A percentile compares a stretch with the other conserved stretches of the same genome.
These are phyloP conservation scores for Prunella fulvescens DNA, from an alignment of 2,113 vertebrate species.

Conservation along the genomic window DNA sequence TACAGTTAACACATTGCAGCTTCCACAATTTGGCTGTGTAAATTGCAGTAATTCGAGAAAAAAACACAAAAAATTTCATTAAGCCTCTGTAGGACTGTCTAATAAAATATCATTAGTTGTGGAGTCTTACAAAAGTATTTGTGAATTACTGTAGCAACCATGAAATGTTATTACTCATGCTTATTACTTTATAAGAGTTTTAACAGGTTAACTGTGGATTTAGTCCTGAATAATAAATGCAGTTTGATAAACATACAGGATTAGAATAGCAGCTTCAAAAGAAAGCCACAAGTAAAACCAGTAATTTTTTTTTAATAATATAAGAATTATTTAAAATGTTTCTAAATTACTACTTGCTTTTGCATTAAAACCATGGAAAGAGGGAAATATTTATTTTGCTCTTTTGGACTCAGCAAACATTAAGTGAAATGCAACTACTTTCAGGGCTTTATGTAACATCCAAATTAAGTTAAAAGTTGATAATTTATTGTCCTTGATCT, in stretches of 20 bases:
- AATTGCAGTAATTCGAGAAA: neutral
- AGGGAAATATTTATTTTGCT: neutral
- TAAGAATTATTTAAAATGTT: neutral
- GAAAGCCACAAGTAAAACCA: neutral
- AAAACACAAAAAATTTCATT: neutral
- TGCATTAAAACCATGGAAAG: neutral
- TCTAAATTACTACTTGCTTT: neutral
- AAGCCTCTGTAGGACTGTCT: neutral
- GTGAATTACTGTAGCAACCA: neutral
- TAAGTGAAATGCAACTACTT: neutral
- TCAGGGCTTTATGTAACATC: neutral
- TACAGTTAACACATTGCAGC: neutral
- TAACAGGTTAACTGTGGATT: neutral
- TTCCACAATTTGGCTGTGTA: neutral
- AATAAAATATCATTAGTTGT: conserved; percentile 20
- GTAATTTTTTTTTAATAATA: neutral
- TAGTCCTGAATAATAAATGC: neutral
- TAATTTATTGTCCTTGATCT: neutral
- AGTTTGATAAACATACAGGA: neutral
- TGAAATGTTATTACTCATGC: conserved; percentile 9
- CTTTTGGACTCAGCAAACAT: neutral
- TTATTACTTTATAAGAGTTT: neutral
- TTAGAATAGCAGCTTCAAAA: neutral
- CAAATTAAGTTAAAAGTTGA: neutral
- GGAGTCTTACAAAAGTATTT: neutral